These are phyloP conservation scores for Resseliella maxima DNA, from an alignment of 2,888 invertebrate genomes.

Conservation along the genomic window DNA sequence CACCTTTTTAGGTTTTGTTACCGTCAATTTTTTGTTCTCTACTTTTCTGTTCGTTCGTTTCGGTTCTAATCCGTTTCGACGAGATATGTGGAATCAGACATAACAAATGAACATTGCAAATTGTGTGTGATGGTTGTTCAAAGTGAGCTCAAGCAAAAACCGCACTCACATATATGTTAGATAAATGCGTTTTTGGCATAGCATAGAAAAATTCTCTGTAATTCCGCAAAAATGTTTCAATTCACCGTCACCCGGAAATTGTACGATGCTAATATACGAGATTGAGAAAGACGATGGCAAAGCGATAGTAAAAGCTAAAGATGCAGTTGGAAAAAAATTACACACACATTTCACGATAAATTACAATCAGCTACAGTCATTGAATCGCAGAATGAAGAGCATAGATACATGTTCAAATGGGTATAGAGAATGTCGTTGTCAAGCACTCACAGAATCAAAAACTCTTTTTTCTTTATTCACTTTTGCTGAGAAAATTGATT, in stretches of 20 bases:
- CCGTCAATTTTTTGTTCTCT: neutral
- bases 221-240: conserved; percentile 43
- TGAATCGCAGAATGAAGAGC: neutral
- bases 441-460: neutral
- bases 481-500: conserved; percentile 3
- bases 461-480: neutral
- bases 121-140: conserved; percentile 10
- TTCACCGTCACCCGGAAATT: neutral
- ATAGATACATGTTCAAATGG: conserved; percentile 41
- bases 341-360: conserved; percentile 14
- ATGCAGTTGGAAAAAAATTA: conserved; percentile 3
- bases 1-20: neutral
- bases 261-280: neutral
- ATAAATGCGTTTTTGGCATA: conserved; percentile 42
- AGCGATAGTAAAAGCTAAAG: neutral
- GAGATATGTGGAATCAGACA: conserved; percentile 11
- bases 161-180: conserved; percentile 10
- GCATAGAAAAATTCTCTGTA: conserved; percentile 20
- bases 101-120: conserved; percentile 9
- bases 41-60: too few species aligned
- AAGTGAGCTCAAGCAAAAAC: conserved; percentile 31
- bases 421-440: conserved; percentile 34
- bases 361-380: conserved; percentile 43
- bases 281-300: neutral
- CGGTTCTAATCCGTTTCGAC: neutral